Base-by-base conservation (phyloP, 2,113 vertebrate species). In the Heterotis niloticus region DNA sequence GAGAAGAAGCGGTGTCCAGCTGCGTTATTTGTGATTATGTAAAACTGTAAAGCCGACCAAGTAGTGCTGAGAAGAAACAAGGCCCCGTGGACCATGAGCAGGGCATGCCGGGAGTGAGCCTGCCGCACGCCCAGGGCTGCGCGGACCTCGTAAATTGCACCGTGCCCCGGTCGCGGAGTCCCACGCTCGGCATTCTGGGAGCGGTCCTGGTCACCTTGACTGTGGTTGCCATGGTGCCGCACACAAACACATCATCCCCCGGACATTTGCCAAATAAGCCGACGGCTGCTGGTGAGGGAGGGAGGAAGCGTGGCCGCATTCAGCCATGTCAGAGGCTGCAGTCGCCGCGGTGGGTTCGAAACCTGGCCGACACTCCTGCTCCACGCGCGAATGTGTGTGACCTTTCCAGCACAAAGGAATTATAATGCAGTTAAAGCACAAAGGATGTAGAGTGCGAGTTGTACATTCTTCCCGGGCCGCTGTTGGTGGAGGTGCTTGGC, bases 201-300 rank as follows among this genome's bases (percentile, higher is more conserved):
- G 92, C 90, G 91, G 89, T 92, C 91, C 89, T 93, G 91, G 92
- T 93, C 92, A 93, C 92, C 91, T 93, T 93, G 92, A 93, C 91
- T 93, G 92, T 92, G 88, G 92, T 93, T 93, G 91, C 92, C 90
- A 93, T 93, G 89, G 92, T 20, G 86, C 90, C 87, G 85, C 83
- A 92, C 88, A 92, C 92, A 93, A 93, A 92, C 92, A 93, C 78
- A 92, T 92, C 91, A 89, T 90, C 92, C 90, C 92, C 91, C 92
- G 92, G 91, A 92, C 92, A 91, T 90, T 87, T 85, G 89, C 92
- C 90, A 91, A 93, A 93, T 93, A 93, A 92, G 34, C 34, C 7
- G 34, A 44, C 34, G 7, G 34, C 34, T 2, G 34, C 7, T 7
- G 34, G 34, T 7, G 34, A 44, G 34, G 34, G 34, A 44, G 34